A percentile compares a stretch with the other conserved stretches of the same genome.
Evolutionary conservation across 2,113 vertebrate species (phyloP).

Genomic region (Polypterus bichir): DNA sequence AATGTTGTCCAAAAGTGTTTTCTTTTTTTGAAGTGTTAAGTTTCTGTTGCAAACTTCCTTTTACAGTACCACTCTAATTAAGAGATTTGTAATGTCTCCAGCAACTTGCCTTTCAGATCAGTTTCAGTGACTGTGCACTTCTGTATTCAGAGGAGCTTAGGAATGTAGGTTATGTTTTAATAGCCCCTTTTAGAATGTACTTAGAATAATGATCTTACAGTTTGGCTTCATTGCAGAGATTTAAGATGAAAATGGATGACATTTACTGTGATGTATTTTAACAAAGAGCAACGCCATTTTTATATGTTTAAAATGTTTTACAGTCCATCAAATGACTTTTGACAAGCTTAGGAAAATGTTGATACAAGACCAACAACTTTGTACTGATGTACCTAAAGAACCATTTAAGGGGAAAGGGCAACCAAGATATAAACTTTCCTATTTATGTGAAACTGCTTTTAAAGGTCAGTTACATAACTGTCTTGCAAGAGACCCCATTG

Average conservation of each 20-base stretch:
- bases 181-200: background rate
- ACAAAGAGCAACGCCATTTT: background rate
- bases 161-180: background rate
- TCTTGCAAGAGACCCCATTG: no score
- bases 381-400: no score
- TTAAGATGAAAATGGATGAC: background rate
- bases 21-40: background rate
- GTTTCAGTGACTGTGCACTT: conserved; percentile 13
- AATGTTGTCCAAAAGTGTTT: background rate
- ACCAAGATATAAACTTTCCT: no score
- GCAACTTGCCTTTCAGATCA: conserved; percentile 12
- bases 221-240: background rate
- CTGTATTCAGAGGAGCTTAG: background rate
- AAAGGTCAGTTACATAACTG: no score
- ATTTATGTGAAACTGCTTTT: no score
- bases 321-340: no score
- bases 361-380: no score
- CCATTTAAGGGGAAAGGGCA: no score
- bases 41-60: conserved; percentile 1
- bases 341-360: no score
- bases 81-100: conserved; percentile 3
- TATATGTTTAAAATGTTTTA: background rate
- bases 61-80: background rate
- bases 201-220: background rate
- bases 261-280: background rate